Evolutionary conservation across 2,113 vertebrate genomes (phyloP), one percentile per base, ranked within the genome.

Genomic region (Noctilio leporinus): DNA sequence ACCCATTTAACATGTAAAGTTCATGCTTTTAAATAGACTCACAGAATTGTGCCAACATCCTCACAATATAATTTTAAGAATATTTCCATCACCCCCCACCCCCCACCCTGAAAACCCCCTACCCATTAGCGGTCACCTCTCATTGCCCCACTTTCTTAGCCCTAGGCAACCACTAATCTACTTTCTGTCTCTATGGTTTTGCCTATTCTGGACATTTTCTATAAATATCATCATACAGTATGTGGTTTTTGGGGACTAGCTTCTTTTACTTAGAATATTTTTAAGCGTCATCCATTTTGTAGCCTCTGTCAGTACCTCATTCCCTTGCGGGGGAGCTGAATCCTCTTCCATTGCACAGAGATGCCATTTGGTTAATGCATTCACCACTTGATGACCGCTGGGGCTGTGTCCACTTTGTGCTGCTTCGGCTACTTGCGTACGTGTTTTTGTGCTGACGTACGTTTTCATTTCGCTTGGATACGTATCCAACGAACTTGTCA

Each of bases 61-160:
- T 5, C 10, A 55, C 30, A 69, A 70, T 88, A 72, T 86, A 88
- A 93, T 93, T 93, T 93, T 96, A 87, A 84, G 70, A 35, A 19
- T 51, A 76, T 93, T 93, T 93, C 70, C 51, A 33, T 84, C 12
- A 55, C 35, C 22, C 49, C 43, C 7, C 49, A n/a, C 7, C 4
- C 26, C 38, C 47, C 40, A 5, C 10, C 10, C 26, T 59, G 62
- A 47, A 81, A 86, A n/a, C 35, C n/a, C 35, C n/a, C 7, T 30
- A 24, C 43, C 9, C 33, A 3, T 73, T 38, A 93, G 22, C 65
- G 45, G 59, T 57, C 64, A 30, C 28, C 72, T 47, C 67, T 45
- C 8, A 19, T 30, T 16, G 10, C 33, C 26, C 17, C 53, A n/a
- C 14, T 35, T 28, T 7, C 40, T 51, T 19, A 62, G 28, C 57